Evolutionary conservation across 2,888 invertebrate species (phyloP), one percentile per base, ranked within the genome.

Genomic region (Oscheius sp.): DNA sequence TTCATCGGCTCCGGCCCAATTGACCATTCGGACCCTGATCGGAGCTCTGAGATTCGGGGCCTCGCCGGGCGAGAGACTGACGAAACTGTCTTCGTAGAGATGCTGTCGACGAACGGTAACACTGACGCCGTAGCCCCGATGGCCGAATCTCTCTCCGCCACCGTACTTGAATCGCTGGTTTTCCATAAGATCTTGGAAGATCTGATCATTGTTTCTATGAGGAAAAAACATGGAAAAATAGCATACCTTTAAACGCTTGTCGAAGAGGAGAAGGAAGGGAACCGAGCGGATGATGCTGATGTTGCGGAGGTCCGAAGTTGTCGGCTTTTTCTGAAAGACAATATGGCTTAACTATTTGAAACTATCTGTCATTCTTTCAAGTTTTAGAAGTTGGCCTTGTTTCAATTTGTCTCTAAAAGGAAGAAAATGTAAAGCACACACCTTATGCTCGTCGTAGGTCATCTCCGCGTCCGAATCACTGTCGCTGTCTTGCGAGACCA

Each of bases 1-100:
- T 90, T 99, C 98, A 85, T 95, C 94, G 13, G 95, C 91, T 0
- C 97, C 98, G 1, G 94, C 94, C 74, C 93, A 93, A 87, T 96
- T 98, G 59, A 96, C 87, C 80, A 89, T 86, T 76, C 68, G 66
- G n/a, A 91, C 89, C 62, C 96, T 92, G 89, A 97, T 93, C 87
- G 94, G 94, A 76, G 94, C 91, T 79, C 94, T 93, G 85, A 97
- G 90, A 89, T 96, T 95, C 0, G 95, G 94, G 88, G 95, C 96
- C 95, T 57, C 51, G 21, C 48, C 58, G 10, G 57, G 68, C 1
- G 96, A 94, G 3, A 98, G 92, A 90, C 95, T 95, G 70, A 96
- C 96, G 89, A 95, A 97, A 0, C 98, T 95, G 90, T 99, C 99
- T 91, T 98, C 98, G 89, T 99, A 99, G n/a, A 99, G 92, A 91